Percentiles rank a stretch among this genome's conserved stretches.
These are phyloP conservation scores for Montipora foliosa DNA, from an alignment of 64 coral and sea anemone species.

Conservation along the genomic window DNA sequence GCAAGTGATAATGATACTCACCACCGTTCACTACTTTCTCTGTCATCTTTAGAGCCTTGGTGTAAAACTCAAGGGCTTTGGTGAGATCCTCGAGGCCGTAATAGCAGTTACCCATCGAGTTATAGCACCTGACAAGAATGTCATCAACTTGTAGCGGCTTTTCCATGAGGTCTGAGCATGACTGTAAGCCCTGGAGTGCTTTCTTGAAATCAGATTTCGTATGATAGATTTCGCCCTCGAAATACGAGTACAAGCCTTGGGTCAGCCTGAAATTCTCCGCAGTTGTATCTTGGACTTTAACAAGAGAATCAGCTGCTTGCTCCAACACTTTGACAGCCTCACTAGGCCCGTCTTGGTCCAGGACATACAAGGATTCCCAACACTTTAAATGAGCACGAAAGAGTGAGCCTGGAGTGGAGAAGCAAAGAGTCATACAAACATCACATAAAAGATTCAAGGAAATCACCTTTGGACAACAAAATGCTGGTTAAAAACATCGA, in stretches of 20 bases:
- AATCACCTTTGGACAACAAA: neutral
- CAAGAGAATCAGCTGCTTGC: neutral
- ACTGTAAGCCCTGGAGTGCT: neutral
- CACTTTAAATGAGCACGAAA: constrained; percentile 17
- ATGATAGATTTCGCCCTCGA: constrained; percentile 21
- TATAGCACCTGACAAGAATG: constrained; percentile 25
- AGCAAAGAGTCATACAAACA: neutral
- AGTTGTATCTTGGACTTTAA: constrained; percentile 15
- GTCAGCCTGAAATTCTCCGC: neutral
- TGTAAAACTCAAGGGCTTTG: constrained; percentile 22
- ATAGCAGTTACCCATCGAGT: constrained; percentile 59
- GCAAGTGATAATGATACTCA: constrained; percentile 35
- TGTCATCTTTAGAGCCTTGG: constrained; percentile 22
- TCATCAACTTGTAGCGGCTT: neutral
- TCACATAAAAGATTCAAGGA: neutral
- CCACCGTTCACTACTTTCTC: neutral
- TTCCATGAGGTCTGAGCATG: neutral
- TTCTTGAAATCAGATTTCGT: neutral
- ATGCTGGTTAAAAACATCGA: no score
- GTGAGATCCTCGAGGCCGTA: neutral
- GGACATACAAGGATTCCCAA: neutral
- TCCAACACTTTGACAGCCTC: constrained; percentile 29
- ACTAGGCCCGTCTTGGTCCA: neutral
- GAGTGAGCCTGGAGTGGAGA: neutral
- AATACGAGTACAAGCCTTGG: constrained; percentile 5